Evolutionary conservation across 2,888 invertebrate species (phyloP), one percentile per base, ranked within the genome.

Genomic region (Drosophila kambysellisi): DNA sequence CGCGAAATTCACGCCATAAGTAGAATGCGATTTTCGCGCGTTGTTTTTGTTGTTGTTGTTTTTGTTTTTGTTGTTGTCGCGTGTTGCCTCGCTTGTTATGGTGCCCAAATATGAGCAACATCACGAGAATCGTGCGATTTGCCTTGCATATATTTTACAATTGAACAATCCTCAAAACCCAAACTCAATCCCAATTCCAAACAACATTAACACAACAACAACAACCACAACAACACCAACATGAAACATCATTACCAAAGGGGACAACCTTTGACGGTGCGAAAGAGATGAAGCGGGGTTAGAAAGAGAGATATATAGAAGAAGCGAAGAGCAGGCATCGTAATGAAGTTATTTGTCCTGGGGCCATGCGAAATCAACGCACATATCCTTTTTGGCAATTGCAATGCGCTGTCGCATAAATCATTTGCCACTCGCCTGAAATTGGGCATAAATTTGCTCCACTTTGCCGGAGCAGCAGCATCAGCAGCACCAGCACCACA

Each of bases 111-210:
- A 91, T 91, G 92, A 92, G 91, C 90, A 91, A 88, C 90, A 91
- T 91, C 91, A 91, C 91, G 91, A 91, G 91, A 92, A 91, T 92
- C 91, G 91, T 91, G 91, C 91, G 90, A 86, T 85, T 89, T 89
- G 83, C 88, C 82, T 91, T 91, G 87, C 90, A 89, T 86, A 87
- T 90, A 87, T 88, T 90, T 87, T 81, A 88, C 87, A 83, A 87
- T 88, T 88, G 90, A 79, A 88, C 87, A 83, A 88, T 85, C 67
- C 76, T 66, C 83, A 20, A 39, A 39, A 53, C 46, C 58, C 73
- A 72, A 69, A 48, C 57, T 61, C 80, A 73, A 70, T 32, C 65
- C 79, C 86, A 77, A 76, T 65, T 46, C 72, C 66, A 71, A 74
- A 39, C 56, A 56, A 56, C 56, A 56, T 39, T 56, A 39, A 56